phyloP scores from a whole-genome alignment of 2,888 invertebrate species.

The Chalcosyrphus nemorum region DNA sequence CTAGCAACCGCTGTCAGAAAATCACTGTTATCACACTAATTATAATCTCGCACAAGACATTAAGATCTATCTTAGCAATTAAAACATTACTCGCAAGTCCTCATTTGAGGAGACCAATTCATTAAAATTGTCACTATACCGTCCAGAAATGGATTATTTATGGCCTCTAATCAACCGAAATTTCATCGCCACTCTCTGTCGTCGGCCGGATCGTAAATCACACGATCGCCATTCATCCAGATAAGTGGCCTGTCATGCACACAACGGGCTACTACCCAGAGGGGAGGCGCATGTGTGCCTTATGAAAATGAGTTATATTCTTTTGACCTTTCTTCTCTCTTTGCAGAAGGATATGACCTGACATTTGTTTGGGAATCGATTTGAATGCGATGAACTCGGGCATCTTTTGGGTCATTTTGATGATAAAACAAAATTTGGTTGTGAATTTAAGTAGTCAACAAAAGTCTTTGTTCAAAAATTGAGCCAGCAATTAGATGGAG shows the following conservation, averaged over 20 bases:
- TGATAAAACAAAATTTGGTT: not conserved
- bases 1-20: slow-evolving; percentile 4
- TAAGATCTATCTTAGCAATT: slow-evolving; percentile 20
- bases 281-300: slow-evolving; percentile 5
- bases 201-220: slow-evolving; percentile 66
- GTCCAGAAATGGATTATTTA: slow-evolving; percentile 60
- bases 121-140: slow-evolving; percentile 69
- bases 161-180: slow-evolving; percentile 66
- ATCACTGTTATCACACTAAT: slow-evolving; percentile 62
- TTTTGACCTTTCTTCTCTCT: slow-evolving; percentile 31
- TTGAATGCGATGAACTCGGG: slow-evolving; percentile 21
- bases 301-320: no score
- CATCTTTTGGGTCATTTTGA: not conserved
- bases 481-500: no score
- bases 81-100: slow-evolving; percentile 16
- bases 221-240: slow-evolving; percentile 63
- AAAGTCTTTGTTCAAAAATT: no score
- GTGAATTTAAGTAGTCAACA: no score
- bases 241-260: slow-evolving; percentile 63
- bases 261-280: no score
- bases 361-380: slow-evolving; percentile 39
- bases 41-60: slow-evolving; percentile 26
- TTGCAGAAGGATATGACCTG: not conserved
- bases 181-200: slow-evolving; percentile 55
- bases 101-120: slow-evolving; percentile 60